Evolutionary conservation across 2,113 vertebrate species (phyloP), one percentile per base, ranked within the genome.

Genomic region (Actenoides lindsayi): DNA sequence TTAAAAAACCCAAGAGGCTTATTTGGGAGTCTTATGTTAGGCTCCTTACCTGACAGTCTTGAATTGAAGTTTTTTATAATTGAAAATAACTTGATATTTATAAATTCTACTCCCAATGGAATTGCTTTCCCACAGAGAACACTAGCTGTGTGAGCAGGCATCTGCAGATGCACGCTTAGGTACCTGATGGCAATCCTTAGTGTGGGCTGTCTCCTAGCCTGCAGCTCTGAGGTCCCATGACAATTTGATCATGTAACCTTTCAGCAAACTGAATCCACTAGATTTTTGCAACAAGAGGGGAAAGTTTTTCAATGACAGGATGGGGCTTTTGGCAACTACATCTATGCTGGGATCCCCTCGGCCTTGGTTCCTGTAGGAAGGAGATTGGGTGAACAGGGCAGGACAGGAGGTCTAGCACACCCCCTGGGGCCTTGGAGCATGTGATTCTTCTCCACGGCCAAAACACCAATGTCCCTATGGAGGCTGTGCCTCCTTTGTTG

Each of bases 181-280:
- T 35, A 17, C 33, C n/a, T 0, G 0, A 4, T 11, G 17, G 28
- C 0, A 1, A 25, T 24, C 33, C 33, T 41, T 51, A 6, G 17
- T 67, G 41, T 25, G 46, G 54, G 11, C 51, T 53, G 27, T 7
- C 51, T 28, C 25, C 28, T 27, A 53, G 51, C 51, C 51, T 53
- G 51, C 25, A 51, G 11, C 78, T 31, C 33, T 5, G 11, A 57
- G 17, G 15, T 59, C 39, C 51, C 5, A 3, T 16, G 13, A 44
- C 14, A 13, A 10, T 71, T 41, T 57, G 25, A 13, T 71, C 10
- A 7, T 8, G 18, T 16, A 67, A 46, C 37, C 33, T 70, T 50
- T 80, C 33, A 33, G 11, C 68, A 67, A 18, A 35, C 27, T 53
- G 33, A 73, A 62, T 27, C 42, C 54, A 30, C 24, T 21, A 20